phyloP scores from a whole-genome alignment of 2,888 invertebrate species.

The Platypus cylindrus region DNA sequence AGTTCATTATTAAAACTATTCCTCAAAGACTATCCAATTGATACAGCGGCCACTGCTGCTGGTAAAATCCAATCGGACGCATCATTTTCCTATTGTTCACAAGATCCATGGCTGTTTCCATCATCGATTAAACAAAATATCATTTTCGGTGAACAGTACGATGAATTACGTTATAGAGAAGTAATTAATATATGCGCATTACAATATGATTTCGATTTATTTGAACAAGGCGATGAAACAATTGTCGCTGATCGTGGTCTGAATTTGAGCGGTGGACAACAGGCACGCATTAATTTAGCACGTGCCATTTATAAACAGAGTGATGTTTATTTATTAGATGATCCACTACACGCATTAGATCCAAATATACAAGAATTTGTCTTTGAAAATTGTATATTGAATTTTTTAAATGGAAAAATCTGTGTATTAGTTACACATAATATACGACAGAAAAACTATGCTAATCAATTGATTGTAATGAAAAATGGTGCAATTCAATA shows the following conservation, averaged over 20 bases:
- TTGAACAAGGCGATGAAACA: constrained; percentile 54
- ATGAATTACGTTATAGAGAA: constrained; percentile 42
- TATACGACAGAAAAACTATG: constrained; percentile 45
- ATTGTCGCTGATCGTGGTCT: constrained; percentile 68
- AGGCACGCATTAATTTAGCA: constrained; percentile 75
- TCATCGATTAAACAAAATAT: constrained; percentile 63
- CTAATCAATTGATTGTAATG: constrained; percentile 23
- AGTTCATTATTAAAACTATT: constrained; percentile 35
- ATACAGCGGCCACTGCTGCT: no score
- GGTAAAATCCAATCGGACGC: constrained; percentile 38
- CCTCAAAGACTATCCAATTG: constrained; percentile 29
- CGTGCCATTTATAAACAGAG: constrained; percentile 71
- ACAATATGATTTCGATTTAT: constrained; percentile 40
- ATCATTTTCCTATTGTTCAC: constrained; percentile 42
- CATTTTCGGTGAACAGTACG: constrained; percentile 53
- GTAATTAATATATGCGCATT: constrained; percentile 53
- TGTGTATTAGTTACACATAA: constrained; percentile 62
- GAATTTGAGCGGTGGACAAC: constrained; percentile 65
- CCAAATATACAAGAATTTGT: constrained; percentile 65
- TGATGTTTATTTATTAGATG: constrained; percentile 75
- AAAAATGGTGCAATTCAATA: constrained; percentile 40
- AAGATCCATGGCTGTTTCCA: constrained; percentile 49
- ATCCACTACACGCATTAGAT: constrained; percentile 80
- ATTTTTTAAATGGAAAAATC: constrained; percentile 50
- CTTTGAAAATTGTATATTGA: constrained; percentile 61